Conservation (phyloP, 2,113 vertebrate species). For the Zosterops japonicus region DNA sequence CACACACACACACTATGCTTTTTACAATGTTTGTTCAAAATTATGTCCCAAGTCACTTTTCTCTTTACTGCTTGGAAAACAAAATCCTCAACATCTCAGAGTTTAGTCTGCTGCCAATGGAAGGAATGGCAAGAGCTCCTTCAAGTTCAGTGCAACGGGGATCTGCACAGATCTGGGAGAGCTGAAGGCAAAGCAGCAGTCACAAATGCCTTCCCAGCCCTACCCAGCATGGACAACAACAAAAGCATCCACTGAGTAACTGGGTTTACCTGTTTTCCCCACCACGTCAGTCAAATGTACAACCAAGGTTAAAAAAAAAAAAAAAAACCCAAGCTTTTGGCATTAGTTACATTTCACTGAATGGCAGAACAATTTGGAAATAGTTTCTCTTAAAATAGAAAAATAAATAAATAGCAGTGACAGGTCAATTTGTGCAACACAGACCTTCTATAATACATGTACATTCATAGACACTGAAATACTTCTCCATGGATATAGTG, state of each 20-base stretch:
- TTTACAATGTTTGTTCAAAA: neutral
- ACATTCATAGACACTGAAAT: constrained; percentile 51
- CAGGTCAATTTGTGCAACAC: constrained; percentile 28
- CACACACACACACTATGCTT: neutral
- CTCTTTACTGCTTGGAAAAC: neutral
- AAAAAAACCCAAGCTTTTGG: neutral
- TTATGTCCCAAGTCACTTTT: neutral
- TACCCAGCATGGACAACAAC: neutral
- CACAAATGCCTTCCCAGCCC: neutral
- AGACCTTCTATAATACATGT: constrained; percentile 3
- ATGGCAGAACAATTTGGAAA: constrained; percentile 27
- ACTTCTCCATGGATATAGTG: constrained; percentile 30
- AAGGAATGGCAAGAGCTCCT: neutral
- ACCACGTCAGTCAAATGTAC: neutral
- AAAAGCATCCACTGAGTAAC: neutral
- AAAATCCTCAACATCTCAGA: fast-evolving
- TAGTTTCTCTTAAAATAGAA: constrained; percentile 18
- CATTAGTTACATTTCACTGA: constrained; percentile 13
- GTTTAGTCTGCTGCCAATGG: neutral
- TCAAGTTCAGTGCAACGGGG: neutral
- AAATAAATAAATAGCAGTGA: constrained; percentile 56
- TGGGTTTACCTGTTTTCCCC: neutral
- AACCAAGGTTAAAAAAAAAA: neutral
- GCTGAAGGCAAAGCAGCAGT: neutral
- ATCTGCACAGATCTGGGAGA: neutral